Base-by-base conservation (phyloP, 2,113 vertebrate genomes). In the Ariopsis seemanni region DNA sequence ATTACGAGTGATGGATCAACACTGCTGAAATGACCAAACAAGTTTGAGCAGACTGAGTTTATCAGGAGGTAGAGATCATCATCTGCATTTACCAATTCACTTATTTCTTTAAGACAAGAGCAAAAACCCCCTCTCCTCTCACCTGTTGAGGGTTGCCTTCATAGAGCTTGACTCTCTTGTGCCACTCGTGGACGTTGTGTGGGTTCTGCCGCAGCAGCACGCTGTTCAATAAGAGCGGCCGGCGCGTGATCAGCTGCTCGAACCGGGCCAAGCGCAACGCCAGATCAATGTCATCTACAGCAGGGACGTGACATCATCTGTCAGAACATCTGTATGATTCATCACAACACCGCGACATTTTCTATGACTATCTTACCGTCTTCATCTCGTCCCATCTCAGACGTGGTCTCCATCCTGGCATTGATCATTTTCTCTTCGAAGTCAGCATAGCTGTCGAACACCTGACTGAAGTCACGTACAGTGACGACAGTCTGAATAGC, bases 401-500 rank as follows among this genome's bases (percentile, higher is more conserved):
- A 95, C 1, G 94, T 94, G 0, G 97, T 97, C 92, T 98, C 97
- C 97, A 98, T 98, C 91, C 97, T 97, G 4, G 97, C 97, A 0
- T 97, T 97, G 0, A 98, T 98, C 96, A 97, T 96, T 91, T 96
- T 98, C 91, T 98, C 97, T 88, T 98, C 97, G 58, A 98, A 98
- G 89, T 98, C 97, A 15, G 97, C 97, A 0, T 97, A 98, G 89
- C 96, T 97, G 91, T 98, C 97, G 9, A 98, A 98, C 48, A 98
- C 97, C 89, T 98, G 97, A 0, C 96, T 97, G 94, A 98, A 98
- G 93, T 98, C 97, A 50, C 97, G 94, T 22, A 98, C 97, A 0
- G 97, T 98, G 91, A 97, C 96, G 90, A 98, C 97, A 0, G 97
- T 98, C 87, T 97, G 96, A 89, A 98, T 96, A 69, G 97, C 96